Evolutionary conservation across 2,797 vertebrate species (phyloP).

Genomic region (Thamnophis elegans): DNA sequence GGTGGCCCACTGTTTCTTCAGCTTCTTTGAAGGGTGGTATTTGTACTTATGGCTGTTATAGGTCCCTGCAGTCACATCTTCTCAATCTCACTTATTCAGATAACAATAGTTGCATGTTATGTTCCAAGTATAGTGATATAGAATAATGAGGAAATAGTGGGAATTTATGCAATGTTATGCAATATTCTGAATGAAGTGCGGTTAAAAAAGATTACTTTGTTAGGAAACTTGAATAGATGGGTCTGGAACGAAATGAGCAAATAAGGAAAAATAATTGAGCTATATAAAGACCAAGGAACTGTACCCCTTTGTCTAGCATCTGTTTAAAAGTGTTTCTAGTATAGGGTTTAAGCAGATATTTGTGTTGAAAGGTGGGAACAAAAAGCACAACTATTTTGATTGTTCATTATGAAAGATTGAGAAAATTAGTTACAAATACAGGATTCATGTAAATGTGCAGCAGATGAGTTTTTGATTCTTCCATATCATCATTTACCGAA

Average conservation of each 20-base stretch:
- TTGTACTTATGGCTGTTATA: background rate
- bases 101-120: background rate
- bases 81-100: background rate
- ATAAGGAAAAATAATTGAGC: background rate
- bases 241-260: background rate
- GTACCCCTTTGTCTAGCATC: background rate
- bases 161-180: background rate
- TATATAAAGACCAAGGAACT: background rate
- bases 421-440: background rate
- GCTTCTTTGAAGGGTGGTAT: background rate
- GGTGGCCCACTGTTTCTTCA: background rate
- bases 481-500: background rate
- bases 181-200: background rate
- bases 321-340: background rate
- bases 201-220: background rate
- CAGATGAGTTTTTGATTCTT: background rate
- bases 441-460: background rate
- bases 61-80: background rate
- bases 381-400: background rate
- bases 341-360: background rate
- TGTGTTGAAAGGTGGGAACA: background rate
- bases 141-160: background rate
- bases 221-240: background rate
- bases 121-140: background rate
- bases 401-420: background rate